Conservation (phyloP, 2,113 vertebrate species). For the Cromileptes altivelis region DNA sequence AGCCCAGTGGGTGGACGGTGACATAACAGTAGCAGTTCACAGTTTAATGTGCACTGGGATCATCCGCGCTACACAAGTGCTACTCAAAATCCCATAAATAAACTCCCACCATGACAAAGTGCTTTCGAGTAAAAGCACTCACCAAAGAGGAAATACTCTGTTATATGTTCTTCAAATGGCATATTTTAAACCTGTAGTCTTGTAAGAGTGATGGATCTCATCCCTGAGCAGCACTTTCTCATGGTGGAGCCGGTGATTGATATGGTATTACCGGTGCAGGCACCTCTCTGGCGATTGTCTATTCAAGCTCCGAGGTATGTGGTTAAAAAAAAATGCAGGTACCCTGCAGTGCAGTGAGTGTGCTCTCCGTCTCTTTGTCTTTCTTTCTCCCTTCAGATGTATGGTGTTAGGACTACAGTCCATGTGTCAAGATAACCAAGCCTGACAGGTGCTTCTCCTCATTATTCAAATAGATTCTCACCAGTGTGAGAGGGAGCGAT, state of each 20-base stretch:
- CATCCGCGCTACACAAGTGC: conserved; percentile 4
- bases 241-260: conserved; percentile 54
- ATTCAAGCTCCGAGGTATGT: conserved; percentile 72
- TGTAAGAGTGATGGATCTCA: conserved; percentile 31
- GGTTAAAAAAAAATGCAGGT: conserved; percentile 67
- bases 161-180: conserved; percentile 30
- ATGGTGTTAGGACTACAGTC: conserved; percentile 71
- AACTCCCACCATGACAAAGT: not conserved
- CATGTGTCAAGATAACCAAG: conserved; percentile 72
- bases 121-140: conserved; percentile 26
- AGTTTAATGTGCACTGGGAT: conserved; percentile 14
- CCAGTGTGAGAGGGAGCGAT: conserved; percentile 35
- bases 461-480: conserved; percentile 79
- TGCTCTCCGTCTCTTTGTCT: conserved; percentile 45
- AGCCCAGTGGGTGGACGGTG: conserved; percentile 10
- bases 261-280: conserved; percentile 36
- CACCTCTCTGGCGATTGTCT: conserved; percentile 61
- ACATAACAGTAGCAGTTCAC: not conserved
- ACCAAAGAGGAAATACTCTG: not conserved
- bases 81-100: conserved; percentile 2
- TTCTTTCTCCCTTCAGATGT: conserved; percentile 49
- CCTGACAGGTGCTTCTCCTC: conserved; percentile 79
- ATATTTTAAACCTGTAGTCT: conserved; percentile 8
- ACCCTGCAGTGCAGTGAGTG: conserved; percentile 68
- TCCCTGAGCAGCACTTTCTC: conserved; percentile 48